phyloP scores from a whole-genome alignment of 2,113 vertebrate genomes.

The Sinocyclocheilus anshuiensis region DNA sequence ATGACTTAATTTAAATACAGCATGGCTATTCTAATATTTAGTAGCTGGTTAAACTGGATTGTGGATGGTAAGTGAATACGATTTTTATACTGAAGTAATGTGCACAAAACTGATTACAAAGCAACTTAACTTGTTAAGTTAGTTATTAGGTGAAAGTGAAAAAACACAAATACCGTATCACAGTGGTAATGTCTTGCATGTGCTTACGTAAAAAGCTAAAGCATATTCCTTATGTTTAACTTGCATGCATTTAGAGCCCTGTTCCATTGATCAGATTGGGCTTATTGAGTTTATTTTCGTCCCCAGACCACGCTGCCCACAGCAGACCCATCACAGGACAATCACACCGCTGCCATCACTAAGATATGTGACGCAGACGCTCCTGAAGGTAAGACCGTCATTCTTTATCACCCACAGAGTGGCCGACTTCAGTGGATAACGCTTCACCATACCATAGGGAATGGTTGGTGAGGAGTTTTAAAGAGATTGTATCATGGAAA shows the following conservation, averaged over 20 bases:
- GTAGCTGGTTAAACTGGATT: neutral
- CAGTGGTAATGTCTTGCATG: no score
- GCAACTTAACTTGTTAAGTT: neutral
- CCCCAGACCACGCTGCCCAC: slow-evolving; percentile 58
- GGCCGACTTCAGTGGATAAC: neutral
- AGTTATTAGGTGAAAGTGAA: neutral
- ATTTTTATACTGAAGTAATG: neutral
- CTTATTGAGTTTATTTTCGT: neutral
- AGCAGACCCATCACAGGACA: slow-evolving; percentile 55
- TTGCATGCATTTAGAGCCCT: neutral
- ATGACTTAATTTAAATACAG: slow-evolving; percentile 10
- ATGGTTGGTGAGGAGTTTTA: neutral
- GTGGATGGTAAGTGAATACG: neutral
- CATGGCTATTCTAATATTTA: neutral
- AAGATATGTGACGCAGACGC: slow-evolving; percentile 92
- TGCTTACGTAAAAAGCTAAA: neutral
- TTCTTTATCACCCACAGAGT: slow-evolving; percentile 14
- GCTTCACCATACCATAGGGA: slow-evolving; percentile 22
- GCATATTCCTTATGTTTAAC: neutral
- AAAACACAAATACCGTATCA: no score
- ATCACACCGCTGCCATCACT: slow-evolving; percentile 73
- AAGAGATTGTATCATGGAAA: neutral
- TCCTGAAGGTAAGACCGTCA: slow-evolving; percentile 84
- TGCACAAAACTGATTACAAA: neutral
- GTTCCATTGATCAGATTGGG: neutral